Evolutionary conservation across 2,888 invertebrate genomes (phyloP).

Genomic region (Mesochorus sp.): DNA sequence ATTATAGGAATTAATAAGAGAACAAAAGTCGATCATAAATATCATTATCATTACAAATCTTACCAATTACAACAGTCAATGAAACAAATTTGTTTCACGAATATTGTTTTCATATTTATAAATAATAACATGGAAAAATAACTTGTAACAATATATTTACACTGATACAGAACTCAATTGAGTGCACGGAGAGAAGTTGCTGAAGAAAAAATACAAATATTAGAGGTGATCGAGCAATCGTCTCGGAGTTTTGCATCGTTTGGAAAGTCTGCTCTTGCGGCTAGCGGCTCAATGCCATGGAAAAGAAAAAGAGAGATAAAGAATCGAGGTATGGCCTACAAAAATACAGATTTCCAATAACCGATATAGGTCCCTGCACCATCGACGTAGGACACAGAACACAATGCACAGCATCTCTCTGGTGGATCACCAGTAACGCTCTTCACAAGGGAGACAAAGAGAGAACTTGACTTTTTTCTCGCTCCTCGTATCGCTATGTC

Average conservation of each 20-base stretch:
- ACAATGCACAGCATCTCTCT: constrained; percentile 61
- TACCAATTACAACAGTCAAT: no score
- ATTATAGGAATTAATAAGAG: no score
- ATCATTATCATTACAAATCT: no score
- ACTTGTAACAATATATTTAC: no score
- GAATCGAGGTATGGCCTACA: constrained; percentile 76
- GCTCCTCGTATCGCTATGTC: constrained; percentile 35
- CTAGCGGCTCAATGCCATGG: constrained; percentile 17
- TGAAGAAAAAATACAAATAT: constrained; percentile 17
- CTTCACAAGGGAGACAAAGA: constrained; percentile 27
- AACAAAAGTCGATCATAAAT: no score
- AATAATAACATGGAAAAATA: no score
- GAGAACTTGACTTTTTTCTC: constrained; percentile 29
- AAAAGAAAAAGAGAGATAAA: constrained; percentile 40
- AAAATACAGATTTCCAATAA: constrained; percentile 81
- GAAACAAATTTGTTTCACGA: no score
- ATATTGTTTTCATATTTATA: no score
- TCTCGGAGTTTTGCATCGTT: constrained; percentile 29
- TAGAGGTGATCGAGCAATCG: constrained; percentile 27
- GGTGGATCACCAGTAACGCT: constrained; percentile 61
- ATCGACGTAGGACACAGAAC: constrained; percentile 63
- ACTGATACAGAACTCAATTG: not conserved
- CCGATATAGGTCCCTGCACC: constrained; percentile 73
- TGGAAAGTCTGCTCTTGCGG: constrained; percentile 5
- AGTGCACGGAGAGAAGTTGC: not conserved